Evolutionary conservation across 2,113 vertebrate species (phyloP).

Genomic region (Colistium nudipinnis): DNA sequence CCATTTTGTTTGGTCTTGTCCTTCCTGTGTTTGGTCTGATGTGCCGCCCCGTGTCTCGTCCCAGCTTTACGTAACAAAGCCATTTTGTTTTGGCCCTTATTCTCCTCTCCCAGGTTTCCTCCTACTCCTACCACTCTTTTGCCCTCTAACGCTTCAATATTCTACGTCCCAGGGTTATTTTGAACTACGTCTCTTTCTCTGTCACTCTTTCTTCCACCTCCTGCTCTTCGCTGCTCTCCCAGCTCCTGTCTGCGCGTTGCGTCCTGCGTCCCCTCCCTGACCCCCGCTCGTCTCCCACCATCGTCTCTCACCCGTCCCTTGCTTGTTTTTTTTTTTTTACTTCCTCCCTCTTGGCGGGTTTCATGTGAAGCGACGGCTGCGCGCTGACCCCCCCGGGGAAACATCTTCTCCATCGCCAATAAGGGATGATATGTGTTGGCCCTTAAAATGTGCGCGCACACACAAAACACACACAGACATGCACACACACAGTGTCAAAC

Average conservation of each 20-base stretch:
- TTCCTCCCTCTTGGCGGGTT: conserved; percentile 40
- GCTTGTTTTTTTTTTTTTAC: conserved; percentile 3
- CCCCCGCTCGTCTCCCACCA: conserved; percentile 12
- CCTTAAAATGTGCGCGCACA: too few relatives aligned
- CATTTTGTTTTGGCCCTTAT: conserved; percentile 44
- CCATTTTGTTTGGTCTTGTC: conserved; percentile 37
- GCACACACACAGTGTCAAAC: conserved; percentile 1
- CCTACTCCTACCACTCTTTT: conserved; percentile 9
- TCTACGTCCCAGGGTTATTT: too few relatives aligned
- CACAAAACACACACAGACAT: neutral
- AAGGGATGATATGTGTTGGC: conserved; percentile 57
- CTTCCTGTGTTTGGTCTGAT: conserved; percentile 38
- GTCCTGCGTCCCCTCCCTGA: neutral
- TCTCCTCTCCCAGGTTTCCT: conserved; percentile 14
- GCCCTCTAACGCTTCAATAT: too few relatives aligned
- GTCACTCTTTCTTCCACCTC: neutral
- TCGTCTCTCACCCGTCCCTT: conserved; percentile 19
- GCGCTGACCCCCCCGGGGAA: conserved; percentile 58
- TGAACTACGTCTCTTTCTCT: too few relatives aligned
- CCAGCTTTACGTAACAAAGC: conserved; percentile 54
- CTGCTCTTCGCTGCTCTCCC: neutral
- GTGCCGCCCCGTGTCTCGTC: conserved; percentile 53
- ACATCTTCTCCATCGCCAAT: conserved; percentile 56
- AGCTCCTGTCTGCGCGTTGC: neutral
- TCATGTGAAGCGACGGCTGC: conserved; percentile 66